These are phyloP conservation scores for Ceratina australensis DNA, from an alignment of 1,140 invertebrate species.

Conservation along the genomic window DNA sequence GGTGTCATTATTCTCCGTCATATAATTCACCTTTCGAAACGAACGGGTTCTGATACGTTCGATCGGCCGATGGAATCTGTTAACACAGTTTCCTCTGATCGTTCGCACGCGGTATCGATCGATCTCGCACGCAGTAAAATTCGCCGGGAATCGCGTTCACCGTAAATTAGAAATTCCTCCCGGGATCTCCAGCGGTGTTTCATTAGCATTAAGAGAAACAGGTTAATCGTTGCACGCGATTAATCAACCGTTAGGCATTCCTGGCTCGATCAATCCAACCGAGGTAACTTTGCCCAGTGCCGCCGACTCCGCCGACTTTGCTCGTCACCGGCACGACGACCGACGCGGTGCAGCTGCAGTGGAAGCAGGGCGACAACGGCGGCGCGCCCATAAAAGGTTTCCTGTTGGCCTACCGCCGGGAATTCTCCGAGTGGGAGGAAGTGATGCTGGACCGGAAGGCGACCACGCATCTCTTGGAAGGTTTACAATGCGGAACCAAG, in stretches of 20 bases:
- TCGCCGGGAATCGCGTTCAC: too few species aligned
- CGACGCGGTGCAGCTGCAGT: slow-evolving; percentile 78
- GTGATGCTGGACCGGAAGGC: slow-evolving; percentile 75
- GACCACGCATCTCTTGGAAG: slow-evolving; percentile 79
- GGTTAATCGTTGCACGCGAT: neutral
- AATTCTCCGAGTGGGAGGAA: slow-evolving; percentile 82
- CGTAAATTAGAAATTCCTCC: neutral
- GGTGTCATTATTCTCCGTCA: neutral
- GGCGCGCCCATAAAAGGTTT: slow-evolving; percentile 81
- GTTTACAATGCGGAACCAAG: slow-evolving; percentile 81
- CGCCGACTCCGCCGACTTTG: slow-evolving; percentile 78
- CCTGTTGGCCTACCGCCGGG: slow-evolving; percentile 80
- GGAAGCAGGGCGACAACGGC: slow-evolving; percentile 80
- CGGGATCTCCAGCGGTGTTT: neutral
- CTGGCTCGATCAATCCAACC: neutral
- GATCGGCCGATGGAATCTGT: too few species aligned
- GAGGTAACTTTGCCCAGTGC: slow-evolving; percentile 72
- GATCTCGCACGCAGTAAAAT: too few species aligned
- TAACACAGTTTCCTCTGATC: too few species aligned
- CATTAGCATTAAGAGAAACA: neutral
- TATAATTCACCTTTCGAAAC: neutral
- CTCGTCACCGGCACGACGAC: slow-evolving; percentile 77
- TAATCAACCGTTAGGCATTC: neutral
- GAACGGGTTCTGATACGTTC: too few species aligned
- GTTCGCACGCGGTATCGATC: too few species aligned